Base-by-base conservation (phyloP, 1,140 invertebrate genomes). In the Frieseomelitta varia region DNA sequence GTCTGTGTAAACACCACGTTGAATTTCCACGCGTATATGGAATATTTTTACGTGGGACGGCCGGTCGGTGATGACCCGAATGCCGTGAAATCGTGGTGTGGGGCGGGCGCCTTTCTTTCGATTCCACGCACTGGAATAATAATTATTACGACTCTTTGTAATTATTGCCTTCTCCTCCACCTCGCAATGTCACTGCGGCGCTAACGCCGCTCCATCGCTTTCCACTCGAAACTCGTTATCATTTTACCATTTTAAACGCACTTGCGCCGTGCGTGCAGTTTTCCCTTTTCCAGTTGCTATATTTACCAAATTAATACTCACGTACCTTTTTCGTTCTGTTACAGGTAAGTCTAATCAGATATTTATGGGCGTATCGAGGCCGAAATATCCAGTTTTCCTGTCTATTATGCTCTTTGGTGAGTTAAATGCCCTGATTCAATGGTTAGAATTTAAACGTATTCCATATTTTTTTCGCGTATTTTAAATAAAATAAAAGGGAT, bases 1-100 rank as follows among this genome's bases (percentile, higher is more conserved):
- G 81, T 67, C 24, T 15, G 39, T 51, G 39, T 61, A 39, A 53
- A 61, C 39, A 47, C 39, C 39, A 34, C 85, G 55, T 58, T 71
- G 39, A 55, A 71, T 19, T 39, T 86, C n/a, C 30, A 76, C 61
- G 47, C 34, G 76, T 78, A 68, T 83, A 61, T 71, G 80, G 81
- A 71, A 89, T 81, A 86, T 88, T 85, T 87, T 79, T 81, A 89
- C 85, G 90, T 89, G 72, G 90, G 90, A 78, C 56, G 85, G 67
- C 82, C 72, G 67, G 63, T 82, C 72, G 71, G 53, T 27, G 90
- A 88, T 91, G 90, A 91, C 90, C 90, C 73, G 90, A 88, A 91
- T 91, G 87, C 87, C 84, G 87, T 78, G 84, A 91, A 90, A 91
- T 82, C 39, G 55, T n/a, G 81, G 86, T 47, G 90, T 85, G 82